Conservation (phyloP, 2,888 invertebrate genomes). For the Drosophila tanythrix region DNA sequence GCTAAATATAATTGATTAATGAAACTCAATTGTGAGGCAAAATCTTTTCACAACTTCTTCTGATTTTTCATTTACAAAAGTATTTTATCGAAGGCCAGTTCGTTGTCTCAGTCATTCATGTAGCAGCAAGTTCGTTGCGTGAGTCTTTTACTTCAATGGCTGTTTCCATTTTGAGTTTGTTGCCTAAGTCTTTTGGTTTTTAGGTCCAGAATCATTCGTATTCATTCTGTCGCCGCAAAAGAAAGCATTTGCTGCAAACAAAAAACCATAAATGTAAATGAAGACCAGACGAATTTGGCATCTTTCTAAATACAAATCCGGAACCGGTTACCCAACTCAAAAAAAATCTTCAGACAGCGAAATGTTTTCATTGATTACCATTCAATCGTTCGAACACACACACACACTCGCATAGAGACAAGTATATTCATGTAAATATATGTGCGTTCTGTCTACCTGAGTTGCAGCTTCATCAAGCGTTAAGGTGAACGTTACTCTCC, state of each 20-base stretch:
- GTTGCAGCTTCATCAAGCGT: conserved; percentile 59
- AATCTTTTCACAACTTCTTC: not conserved
- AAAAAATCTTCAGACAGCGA: conserved; percentile 28
- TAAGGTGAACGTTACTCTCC: conserved; percentile 38
- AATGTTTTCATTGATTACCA: conserved; percentile 74
- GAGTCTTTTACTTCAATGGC: not conserved
- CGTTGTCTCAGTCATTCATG: not conserved
- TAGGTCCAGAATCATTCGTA: conserved; percentile 7
- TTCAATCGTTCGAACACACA: conserved; percentile 50
- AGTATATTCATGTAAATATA: not conserved
- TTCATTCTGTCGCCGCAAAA: conserved; percentile 23
- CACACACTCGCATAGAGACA: not conserved
- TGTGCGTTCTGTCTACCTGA: conserved; percentile 43
- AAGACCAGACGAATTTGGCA: conserved; percentile 34
- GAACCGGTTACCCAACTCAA: conserved; percentile 42
- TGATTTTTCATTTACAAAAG: not conserved
- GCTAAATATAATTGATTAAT: not conserved
- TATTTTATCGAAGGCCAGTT: not conserved
- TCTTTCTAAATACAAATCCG: conserved; percentile 28
- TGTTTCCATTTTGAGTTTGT: conserved; percentile 22
- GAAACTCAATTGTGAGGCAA: not conserved
- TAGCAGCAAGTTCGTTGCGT: not conserved
- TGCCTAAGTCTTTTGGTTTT: conserved; percentile 39
- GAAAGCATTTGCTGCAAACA: conserved; percentile 38
- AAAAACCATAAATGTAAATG: conserved; percentile 41